These are phyloP conservation scores for Trachelus tabidus DNA, from an alignment of 2,888 invertebrate species.

Conservation along the genomic window DNA sequence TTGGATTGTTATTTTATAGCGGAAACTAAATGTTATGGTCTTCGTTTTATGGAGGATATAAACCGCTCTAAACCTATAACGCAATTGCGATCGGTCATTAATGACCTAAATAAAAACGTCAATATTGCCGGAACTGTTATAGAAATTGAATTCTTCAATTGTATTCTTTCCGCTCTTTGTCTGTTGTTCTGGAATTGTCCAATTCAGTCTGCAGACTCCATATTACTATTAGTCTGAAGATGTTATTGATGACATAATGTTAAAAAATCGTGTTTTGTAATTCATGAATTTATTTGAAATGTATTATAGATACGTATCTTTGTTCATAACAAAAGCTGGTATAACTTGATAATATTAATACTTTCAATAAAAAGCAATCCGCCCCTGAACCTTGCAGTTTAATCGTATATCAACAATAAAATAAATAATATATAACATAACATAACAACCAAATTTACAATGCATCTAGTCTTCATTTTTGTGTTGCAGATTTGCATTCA, in stretches of 20 bases:
- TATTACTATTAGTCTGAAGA: not conserved
- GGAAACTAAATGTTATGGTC: not conserved
- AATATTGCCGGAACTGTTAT: not conserved
- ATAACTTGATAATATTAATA: too few species aligned
- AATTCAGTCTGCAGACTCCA: not conserved
- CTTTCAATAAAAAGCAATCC: too few species aligned
- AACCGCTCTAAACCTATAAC: not conserved
- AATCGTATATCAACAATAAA: too few species aligned
- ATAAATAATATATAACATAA: too few species aligned
- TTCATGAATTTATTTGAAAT: not conserved
- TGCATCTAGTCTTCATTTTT: too few species aligned
- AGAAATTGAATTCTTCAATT: not conserved
- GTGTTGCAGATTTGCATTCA: too few species aligned
- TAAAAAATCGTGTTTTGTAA: not conserved
- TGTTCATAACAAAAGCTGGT: too few species aligned
- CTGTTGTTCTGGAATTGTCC: not conserved
- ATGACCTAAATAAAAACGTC: not conserved
- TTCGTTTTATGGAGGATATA: not conserved
- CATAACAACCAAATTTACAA: too few species aligned
- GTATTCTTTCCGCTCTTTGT: not conserved
- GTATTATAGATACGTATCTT: not conserved
- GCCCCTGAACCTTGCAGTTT: too few species aligned
- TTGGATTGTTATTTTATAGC: not conserved
- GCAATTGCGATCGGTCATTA: not conserved
- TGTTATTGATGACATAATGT: not conserved